These are phyloP conservation scores for Diorhabda sublineata DNA, from an alignment of 1,140 invertebrate genomes.

Conservation along the genomic window DNA sequence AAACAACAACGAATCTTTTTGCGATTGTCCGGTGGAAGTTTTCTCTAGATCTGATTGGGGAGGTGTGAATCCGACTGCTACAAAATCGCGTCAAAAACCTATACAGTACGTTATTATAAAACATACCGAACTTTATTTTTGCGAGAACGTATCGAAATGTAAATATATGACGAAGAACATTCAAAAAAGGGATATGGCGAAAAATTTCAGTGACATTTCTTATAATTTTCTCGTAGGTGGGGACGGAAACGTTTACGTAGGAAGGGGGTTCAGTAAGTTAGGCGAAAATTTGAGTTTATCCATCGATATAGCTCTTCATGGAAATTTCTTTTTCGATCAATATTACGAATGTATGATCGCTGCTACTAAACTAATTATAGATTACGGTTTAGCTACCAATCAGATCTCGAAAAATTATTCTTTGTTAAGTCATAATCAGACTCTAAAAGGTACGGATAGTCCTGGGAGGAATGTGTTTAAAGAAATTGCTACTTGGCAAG, in stretches of 20 bases:
- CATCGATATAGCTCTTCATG: constrained; percentile 50
- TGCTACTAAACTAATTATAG: constrained; percentile 42
- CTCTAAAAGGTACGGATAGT: constrained; percentile 32
- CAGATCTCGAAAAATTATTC: constrained; percentile 43
- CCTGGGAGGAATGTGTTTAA: constrained; percentile 40
- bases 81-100: neutral
- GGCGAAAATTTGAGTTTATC: constrained; percentile 45
- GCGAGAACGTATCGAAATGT: constrained; percentile 40
- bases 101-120: neutral
- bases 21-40: neutral
- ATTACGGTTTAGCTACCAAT: constrained; percentile 39
- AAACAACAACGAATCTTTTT: too few species aligned
- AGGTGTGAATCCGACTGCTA: neutral
- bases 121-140: constrained; percentile 41
- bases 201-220: constrained; percentile 46
- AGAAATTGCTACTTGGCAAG: constrained; percentile 32
- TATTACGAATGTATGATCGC: constrained; percentile 43
- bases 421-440: constrained; percentile 50
- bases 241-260: constrained; percentile 61
- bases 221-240: constrained; percentile 69
- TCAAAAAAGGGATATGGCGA: constrained; percentile 44
- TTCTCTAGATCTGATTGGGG: constrained; percentile 8
- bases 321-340: constrained; percentile 46
- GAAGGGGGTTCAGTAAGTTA: constrained; percentile 50
- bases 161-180: constrained; percentile 44